Percentiles rank a stretch among this genome's conserved stretches.
Evolutionary conservation across 2,113 vertebrate species (phyloP).

Genomic region (Corapipo altera): DNA sequence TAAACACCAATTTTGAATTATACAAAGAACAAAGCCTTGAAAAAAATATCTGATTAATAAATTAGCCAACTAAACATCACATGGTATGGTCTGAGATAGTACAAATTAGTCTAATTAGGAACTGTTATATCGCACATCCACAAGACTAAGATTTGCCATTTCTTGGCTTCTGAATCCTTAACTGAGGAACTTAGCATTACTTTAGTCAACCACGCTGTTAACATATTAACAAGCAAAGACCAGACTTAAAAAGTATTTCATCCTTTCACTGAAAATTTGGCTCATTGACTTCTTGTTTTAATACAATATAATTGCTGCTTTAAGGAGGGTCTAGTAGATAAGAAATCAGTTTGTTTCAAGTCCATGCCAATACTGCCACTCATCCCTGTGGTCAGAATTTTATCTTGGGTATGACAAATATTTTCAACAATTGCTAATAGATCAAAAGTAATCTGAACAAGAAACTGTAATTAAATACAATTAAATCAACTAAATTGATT

Average conservation of each 20-base stretch:
- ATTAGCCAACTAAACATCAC: neutral
- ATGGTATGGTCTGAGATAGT: neutral
- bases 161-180: neutral
- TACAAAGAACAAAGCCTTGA: neutral
- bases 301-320: neutral
- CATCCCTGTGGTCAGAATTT: neutral
- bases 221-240: neutral
- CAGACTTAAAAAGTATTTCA: neutral
- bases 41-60: neutral
- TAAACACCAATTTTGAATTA: neutral
- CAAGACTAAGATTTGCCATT: neutral
- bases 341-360: neutral
- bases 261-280: neutral
- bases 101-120: neutral
- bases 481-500: neutral
- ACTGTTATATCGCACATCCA: neutral
- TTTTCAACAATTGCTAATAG: neutral
- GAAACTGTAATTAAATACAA: conserved; percentile 18
- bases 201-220: neutral
- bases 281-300: neutral
- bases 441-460: neutral
- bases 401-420: neutral
- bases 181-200: neutral
- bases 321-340: neutral
- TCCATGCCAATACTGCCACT: neutral